These are phyloP conservation scores for Scaptomyza hsui DNA, from an alignment of 1,140 invertebrate species.

Conservation along the genomic window DNA sequence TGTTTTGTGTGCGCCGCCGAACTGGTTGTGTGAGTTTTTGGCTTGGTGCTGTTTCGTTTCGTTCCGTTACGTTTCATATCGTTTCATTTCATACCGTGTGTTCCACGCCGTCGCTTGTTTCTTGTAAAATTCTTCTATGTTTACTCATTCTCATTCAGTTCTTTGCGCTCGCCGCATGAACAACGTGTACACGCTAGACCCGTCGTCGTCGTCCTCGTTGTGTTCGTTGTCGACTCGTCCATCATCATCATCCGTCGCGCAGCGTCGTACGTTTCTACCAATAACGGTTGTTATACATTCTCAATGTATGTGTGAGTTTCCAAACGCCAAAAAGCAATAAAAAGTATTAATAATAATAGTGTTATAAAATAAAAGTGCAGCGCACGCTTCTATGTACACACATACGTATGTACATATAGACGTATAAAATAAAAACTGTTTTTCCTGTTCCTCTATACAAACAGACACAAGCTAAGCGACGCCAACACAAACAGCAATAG, in stretches of 20 bases:
- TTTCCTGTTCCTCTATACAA: constrained; percentile 41
- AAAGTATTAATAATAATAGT: constrained; percentile 79
- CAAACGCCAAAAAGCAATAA: constrained; percentile 59
- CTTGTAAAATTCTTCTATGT: constrained; percentile 76
- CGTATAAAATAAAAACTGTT: constrained; percentile 26
- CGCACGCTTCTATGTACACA: constrained; percentile 34
- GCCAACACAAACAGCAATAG: constrained; percentile 40
- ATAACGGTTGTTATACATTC: constrained; percentile 41
- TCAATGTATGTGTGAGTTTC: constrained; percentile 54
- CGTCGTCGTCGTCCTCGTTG: constrained; percentile 35
- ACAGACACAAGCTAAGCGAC: constrained; percentile 24
- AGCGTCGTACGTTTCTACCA: constrained; percentile 29
- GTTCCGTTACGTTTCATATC: constrained; percentile 28
- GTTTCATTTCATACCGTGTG: constrained; percentile 17
- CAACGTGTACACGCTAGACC: constrained; percentile 53
- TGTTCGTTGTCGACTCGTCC: constrained; percentile 37
- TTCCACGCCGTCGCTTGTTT: constrained; percentile 42
- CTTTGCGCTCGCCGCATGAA: constrained; percentile 76
- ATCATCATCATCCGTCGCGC: constrained; percentile 34
- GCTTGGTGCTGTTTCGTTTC: constrained; percentile 34
- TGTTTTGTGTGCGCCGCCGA: constrained; percentile 52
- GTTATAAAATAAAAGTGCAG: constrained; percentile 68
- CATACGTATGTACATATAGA: constrained; percentile 19
- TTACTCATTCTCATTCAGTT: constrained; percentile 74
- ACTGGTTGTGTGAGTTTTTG: constrained; percentile 80